A percentile compares a stretch with the other conserved stretches of the same genome.
Conservation (phyloP, 2,888 invertebrate genomes). For the Sphaerophoria rueppellii region DNA sequence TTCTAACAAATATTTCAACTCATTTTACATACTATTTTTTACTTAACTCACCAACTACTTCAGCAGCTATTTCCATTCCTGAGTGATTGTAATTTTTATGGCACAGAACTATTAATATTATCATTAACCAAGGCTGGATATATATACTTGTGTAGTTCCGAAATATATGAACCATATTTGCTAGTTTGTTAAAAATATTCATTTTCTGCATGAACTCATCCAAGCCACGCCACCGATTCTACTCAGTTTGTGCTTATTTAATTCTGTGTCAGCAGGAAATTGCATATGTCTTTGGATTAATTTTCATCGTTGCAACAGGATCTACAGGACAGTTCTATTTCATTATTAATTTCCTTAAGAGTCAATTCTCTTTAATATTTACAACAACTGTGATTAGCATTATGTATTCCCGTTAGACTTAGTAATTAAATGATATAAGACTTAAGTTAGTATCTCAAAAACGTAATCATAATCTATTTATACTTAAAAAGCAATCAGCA, state of each 20-base stretch:
- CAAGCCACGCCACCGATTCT: constrained; percentile 35
- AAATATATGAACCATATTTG: constrained; percentile 61
- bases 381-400: too few relatives aligned
- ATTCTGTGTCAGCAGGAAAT: constrained; percentile 53
- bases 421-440: too few relatives aligned
- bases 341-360: constrained; percentile 36
- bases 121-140: constrained; percentile 74
- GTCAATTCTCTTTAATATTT: background rate
- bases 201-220: constrained; percentile 61
- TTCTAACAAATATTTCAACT: too few relatives aligned
- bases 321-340: constrained; percentile 49
- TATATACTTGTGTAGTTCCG: constrained; percentile 25
- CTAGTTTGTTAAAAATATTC: constrained; percentile 49
- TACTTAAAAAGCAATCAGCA: too few relatives aligned
- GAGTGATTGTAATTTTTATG: constrained; percentile 77
- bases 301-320: constrained; percentile 14
- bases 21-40: too few relatives aligned
- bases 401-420: too few relatives aligned
- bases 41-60: constrained; percentile 79
- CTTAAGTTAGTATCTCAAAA: too few relatives aligned
- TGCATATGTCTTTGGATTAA: constrained; percentile 41
- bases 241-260: constrained; percentile 9
- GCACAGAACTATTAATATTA: constrained; percentile 78
- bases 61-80: constrained; percentile 78
- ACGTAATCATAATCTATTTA: too few relatives aligned